These are phyloP conservation scores for Hypercompe scribonia DNA, from an alignment of 2,888 invertebrate genomes.

Conservation along the genomic window DNA sequence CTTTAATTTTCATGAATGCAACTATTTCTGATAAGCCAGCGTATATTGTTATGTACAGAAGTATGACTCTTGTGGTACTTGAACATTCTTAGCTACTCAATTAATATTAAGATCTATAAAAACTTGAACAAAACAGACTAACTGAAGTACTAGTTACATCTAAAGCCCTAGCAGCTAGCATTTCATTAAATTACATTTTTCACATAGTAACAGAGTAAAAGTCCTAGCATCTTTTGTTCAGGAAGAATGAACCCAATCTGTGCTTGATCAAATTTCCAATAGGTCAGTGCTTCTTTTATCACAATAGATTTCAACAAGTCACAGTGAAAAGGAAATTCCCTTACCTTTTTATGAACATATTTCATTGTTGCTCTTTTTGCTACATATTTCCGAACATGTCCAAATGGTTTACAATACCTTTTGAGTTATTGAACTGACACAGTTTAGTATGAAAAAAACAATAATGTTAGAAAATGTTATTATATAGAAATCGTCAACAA, in stretches of 20 bases:
- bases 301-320: slow-evolving; percentile 19
- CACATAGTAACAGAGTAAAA: slow-evolving; percentile 14
- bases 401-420: slow-evolving; percentile 6
- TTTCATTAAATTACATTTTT: neutral
- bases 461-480: neutral
- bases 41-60: too few species aligned
- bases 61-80: too few species aligned
- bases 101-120: too few species aligned
- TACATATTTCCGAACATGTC: neutral
- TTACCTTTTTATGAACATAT: slow-evolving; percentile 11
- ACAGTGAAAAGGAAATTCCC: slow-evolving; percentile 12
- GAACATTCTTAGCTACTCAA: too few species aligned
- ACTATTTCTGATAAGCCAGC: too few species aligned
- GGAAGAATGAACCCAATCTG: slow-evolving; percentile 7
- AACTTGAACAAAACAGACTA: neutral
- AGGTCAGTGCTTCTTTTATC: slow-evolving; percentile 3
- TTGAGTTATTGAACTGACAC: neutral
- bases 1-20: too few species aligned
- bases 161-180: neutral
- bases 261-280: slow-evolving; percentile 10
- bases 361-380: slow-evolving; percentile 7
- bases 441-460: neutral
- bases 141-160: neutral
- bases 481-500: neutral
- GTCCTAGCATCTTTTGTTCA: neutral